Evolutionary conservation across 2,888 invertebrate genomes (phyloP).

Genomic region (Cyclophora punctaria): DNA sequence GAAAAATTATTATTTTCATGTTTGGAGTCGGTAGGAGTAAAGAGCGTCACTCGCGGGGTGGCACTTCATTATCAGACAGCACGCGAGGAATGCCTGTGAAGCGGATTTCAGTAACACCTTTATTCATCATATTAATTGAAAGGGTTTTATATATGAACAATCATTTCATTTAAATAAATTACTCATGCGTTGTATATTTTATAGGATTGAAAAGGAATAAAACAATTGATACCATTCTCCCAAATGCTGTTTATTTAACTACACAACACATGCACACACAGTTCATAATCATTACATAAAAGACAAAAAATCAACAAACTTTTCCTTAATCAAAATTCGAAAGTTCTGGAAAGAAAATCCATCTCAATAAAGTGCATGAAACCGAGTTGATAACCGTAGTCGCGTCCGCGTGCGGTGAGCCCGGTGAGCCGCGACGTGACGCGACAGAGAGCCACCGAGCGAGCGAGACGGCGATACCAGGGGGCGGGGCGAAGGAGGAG

Average conservation of each 20-base stretch:
- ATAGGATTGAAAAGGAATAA: too few relatives aligned
- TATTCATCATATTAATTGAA: conserved; percentile 24
- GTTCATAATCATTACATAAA: too few relatives aligned
- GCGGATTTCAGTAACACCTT: conserved; percentile 37
- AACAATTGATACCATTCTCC: too few relatives aligned
- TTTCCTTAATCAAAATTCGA: background rate
- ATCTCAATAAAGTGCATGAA: conserved; percentile 14
- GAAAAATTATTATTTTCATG: conserved; percentile 73
- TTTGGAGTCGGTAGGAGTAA: conserved; percentile 42
- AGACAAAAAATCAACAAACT: background rate
- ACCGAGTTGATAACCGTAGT: conserved; percentile 18
- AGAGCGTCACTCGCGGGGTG: conserved; percentile 35
- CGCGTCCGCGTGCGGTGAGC: conserved; percentile 54
- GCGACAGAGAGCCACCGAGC: conserved; percentile 37
- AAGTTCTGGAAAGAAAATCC: conserved; percentile 7
- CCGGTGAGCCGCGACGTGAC: conserved; percentile 55
- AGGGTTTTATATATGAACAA: background rate
- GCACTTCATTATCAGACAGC: conserved; percentile 52
- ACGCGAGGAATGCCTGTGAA: conserved; percentile 47
- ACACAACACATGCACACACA: too few relatives aligned
- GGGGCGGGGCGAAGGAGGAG: conserved; percentile 50
- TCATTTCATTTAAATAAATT: too few relatives aligned
- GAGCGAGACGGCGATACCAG: conserved; percentile 29
- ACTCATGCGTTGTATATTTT: too few relatives aligned
- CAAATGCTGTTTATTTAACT: too few relatives aligned